Conservation (phyloP, 2,113 vertebrate genomes). For the Cercocebus atys region DNA sequence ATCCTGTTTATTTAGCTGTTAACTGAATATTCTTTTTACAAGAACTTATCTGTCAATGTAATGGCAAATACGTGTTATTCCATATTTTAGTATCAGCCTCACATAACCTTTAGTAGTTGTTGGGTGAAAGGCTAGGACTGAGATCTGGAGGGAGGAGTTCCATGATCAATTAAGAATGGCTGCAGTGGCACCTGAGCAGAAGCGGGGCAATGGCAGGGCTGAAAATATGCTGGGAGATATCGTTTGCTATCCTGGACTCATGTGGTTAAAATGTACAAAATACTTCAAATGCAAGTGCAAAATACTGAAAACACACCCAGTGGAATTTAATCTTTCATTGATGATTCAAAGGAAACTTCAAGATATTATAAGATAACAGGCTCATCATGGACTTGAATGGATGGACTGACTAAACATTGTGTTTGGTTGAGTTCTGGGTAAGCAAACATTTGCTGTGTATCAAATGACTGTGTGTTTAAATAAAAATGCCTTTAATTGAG, state of each 20-base stretch:
- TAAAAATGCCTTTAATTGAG: neutral
- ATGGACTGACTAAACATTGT: neutral
- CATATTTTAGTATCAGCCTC: neutral
- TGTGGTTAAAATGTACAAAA: neutral
- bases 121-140: neutral
- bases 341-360: neutral
- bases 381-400: neutral
- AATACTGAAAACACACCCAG: neutral
- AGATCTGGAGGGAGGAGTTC: neutral
- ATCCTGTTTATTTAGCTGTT: neutral
- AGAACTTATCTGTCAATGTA: neutral
- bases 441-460: neutral
- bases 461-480: neutral
- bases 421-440: neutral
- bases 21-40: neutral
- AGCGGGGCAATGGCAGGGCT: too few species aligned
- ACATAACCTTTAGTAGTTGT: neutral
- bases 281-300: neutral
- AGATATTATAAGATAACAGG: neutral
- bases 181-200: accelerated
- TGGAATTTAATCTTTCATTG: neutral
- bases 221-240: neutral
- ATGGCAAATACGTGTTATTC: neutral
- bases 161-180: accelerated
- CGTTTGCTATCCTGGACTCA: neutral